Percentiles rank a stretch among this genome's conserved stretches.
Evolutionary conservation across 2,113 vertebrate genomes (phyloP).

Genomic region (Ardeotis arabs): DNA sequence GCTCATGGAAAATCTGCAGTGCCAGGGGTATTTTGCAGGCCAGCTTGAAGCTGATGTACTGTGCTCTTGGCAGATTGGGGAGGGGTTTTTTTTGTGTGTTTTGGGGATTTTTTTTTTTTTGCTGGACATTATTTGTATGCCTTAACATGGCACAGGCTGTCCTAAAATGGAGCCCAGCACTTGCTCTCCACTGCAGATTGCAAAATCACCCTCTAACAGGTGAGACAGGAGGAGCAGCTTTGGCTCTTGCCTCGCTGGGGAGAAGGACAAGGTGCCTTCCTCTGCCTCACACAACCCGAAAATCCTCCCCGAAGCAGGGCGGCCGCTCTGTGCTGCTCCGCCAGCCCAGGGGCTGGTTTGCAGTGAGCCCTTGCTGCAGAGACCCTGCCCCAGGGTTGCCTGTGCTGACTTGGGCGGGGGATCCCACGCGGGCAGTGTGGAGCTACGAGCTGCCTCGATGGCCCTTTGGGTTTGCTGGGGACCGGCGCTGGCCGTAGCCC

Average conservation of each 20-base stretch:
- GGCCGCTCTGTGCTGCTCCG: neutral
- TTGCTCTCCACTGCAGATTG: neutral
- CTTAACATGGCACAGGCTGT: neutral
- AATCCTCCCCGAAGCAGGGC: neutral
- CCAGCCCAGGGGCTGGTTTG: neutral
- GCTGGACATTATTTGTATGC: neutral
- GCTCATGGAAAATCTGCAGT: constrained; percentile 21
- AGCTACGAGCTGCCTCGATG: fast-evolving
- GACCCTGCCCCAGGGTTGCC: neutral
- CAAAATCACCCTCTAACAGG: neutral
- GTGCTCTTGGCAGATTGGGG: neutral
- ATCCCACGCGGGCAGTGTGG: fast-evolving
- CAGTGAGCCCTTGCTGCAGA: neutral
- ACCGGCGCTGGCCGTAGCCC: neutral
- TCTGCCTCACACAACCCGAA: constrained; percentile 2
- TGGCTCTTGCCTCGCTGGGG: neutral
- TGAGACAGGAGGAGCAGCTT: constrained; percentile 33
- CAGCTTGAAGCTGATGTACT: neutral
- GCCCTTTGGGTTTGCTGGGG: neutral
- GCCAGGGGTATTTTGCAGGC: neutral
- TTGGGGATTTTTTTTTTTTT: neutral
- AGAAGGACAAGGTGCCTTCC: neutral
- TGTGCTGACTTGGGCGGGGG: neutral
- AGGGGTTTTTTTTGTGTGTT: fast-evolving
- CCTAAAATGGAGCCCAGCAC: neutral